These are phyloP conservation scores for Edolisoma coerulescens DNA, from an alignment of 2,113 vertebrate species.

Conservation along the genomic window DNA sequence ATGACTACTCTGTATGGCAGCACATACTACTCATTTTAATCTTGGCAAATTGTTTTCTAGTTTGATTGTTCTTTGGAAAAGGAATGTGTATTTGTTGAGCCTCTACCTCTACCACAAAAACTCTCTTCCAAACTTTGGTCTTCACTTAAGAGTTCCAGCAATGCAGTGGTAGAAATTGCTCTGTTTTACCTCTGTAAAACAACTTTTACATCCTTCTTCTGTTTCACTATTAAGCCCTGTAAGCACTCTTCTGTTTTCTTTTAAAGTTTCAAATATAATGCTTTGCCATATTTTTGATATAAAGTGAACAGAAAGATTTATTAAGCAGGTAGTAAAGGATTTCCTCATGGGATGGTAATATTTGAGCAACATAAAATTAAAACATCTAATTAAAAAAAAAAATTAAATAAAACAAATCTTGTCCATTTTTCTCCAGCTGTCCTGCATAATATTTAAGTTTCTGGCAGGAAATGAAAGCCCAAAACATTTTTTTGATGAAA, in stretches of 20 bases:
- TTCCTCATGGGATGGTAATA: background rate
- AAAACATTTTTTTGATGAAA: background rate
- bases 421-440: background rate
- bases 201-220: background rate
- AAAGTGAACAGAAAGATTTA: background rate
- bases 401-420: background rate
- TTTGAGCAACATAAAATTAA: background rate
- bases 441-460: background rate
- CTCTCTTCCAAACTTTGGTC: background rate
- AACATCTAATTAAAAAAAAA: too few species aligned
- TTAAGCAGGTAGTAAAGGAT: background rate
- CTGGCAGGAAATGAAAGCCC: background rate
- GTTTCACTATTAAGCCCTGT: background rate
- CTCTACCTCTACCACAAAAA: background rate
- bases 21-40: background rate
- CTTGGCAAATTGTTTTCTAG: background rate
- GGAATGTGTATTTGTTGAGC: background rate
- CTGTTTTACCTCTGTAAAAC: background rate
- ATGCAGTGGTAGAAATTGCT: background rate
- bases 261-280: background rate
- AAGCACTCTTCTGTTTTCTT: background rate
- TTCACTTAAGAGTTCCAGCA: background rate
- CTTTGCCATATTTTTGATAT: background rate
- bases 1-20: background rate
- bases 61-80: background rate